These are phyloP conservation scores for Daubentonia madagascariensis DNA, from an alignment of 2,113 vertebrate genomes.

Conservation along the genomic window DNA sequence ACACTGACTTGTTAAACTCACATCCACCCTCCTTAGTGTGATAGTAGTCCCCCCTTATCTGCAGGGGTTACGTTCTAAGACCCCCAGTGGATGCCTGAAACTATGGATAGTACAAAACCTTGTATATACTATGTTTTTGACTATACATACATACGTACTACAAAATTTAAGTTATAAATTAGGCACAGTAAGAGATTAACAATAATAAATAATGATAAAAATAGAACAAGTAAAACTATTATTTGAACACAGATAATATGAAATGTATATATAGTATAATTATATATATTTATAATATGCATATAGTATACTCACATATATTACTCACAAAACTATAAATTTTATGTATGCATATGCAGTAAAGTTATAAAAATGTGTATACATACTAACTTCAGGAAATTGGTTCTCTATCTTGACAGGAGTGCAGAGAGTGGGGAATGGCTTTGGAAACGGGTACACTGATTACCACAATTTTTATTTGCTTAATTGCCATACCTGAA, in stretches of 20 bases:
- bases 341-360: background rate
- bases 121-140: background rate
- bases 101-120: background rate
- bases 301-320: too few species aligned
- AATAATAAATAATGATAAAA: background rate
- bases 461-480: background rate
- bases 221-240: background rate
- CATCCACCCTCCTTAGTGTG: background rate
- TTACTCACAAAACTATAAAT: background rate
- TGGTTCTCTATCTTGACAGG: background rate
- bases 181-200: background rate
- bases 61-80: background rate
- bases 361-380: background rate
- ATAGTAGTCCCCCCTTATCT: background rate
- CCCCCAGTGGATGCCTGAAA: background rate
- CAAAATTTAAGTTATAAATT: background rate
- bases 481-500: conserved; percentile 15
- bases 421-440: background rate
- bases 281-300: background rate
- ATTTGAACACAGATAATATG: background rate
- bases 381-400: background rate
- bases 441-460: background rate
- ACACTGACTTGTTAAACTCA: background rate
- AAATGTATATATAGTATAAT: background rate
- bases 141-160: background rate